These are phyloP conservation scores for Micromys minutus DNA, from an alignment of 2,113 vertebrate genomes.

Conservation along the genomic window DNA sequence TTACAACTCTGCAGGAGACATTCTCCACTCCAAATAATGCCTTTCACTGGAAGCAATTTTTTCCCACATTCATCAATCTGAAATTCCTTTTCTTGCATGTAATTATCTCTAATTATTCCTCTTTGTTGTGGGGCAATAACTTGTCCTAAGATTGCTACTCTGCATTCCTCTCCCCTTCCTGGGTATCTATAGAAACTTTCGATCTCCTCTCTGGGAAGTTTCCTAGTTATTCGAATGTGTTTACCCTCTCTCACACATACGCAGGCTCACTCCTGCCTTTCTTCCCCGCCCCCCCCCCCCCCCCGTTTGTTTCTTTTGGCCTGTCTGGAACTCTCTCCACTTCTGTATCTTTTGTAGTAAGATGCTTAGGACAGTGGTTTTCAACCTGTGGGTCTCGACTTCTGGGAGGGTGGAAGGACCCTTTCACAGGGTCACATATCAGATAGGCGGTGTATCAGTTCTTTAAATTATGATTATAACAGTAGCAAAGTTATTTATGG, in stretches of 20 bases:
- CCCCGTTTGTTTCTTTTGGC: not conserved
- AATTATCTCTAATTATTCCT: slow-evolving; percentile 60
- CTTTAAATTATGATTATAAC: not conserved
- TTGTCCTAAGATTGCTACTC: not conserved
- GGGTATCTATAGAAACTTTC: slow-evolving; percentile 12
- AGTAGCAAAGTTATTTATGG: not conserved
- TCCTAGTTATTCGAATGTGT: not conserved
- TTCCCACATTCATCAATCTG: slow-evolving; percentile 61
- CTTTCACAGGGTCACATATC: not conserved
- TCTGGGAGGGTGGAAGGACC: not conserved
- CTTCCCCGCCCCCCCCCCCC: too few relatives aligned
- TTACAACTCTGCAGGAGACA: slow-evolving; percentile 55
- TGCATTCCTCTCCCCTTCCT: not conserved
- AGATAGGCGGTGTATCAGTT: not conserved
- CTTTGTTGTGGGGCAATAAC: slow-evolving; percentile 54
- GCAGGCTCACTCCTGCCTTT: not conserved
- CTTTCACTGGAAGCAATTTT: slow-evolving; percentile 24
- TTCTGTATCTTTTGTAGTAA: not conserved
- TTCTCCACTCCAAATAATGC: slow-evolving; percentile 48
- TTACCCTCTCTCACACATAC: not conserved
- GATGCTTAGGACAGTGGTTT: not conserved
- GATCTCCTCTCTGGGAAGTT: slow-evolving; percentile 29
- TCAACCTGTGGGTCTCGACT: not conserved
- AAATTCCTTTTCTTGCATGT: slow-evolving; percentile 60
- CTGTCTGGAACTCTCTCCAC: not conserved